phyloP scores from a whole-genome alignment of 2,113 vertebrate species.

The Leucoraja erinaceus region DNA sequence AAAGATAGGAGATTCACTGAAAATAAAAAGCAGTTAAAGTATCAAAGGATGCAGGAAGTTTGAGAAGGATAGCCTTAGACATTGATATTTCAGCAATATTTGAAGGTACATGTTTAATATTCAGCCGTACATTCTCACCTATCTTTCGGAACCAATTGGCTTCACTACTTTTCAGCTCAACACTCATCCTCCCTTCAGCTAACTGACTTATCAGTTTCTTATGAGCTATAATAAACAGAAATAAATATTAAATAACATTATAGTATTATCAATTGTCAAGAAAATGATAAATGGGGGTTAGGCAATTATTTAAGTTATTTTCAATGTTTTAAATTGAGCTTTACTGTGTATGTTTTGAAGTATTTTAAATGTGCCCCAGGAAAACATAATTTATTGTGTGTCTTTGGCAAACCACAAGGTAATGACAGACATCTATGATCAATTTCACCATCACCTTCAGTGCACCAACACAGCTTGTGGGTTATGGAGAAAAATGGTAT shows the following conservation, averaged over 20 bases:
- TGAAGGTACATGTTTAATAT: background rate
- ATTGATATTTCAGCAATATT: background rate
- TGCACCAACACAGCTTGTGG: too few relatives aligned
- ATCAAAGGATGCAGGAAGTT: background rate
- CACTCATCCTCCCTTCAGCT: constrained; percentile 44
- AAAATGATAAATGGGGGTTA: too few relatives aligned
- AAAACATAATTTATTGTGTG: too few relatives aligned
- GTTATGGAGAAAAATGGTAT: too few relatives aligned
- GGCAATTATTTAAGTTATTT: too few relatives aligned
- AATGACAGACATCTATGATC: too few relatives aligned
- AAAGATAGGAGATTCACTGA: too few relatives aligned
- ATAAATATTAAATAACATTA: constrained; percentile 30
- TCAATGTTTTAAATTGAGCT: too few relatives aligned
- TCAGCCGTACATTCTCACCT: constrained; percentile 57
- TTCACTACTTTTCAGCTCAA: constrained; percentile 55
- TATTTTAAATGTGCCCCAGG: too few relatives aligned
- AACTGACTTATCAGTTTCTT: constrained; percentile 51
- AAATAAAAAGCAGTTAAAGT: background rate
- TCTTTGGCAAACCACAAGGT: too few relatives aligned
- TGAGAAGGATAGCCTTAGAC: background rate
- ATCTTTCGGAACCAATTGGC: constrained; percentile 87
- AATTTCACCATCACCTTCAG: too few relatives aligned
- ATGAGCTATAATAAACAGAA: constrained; percentile 56
- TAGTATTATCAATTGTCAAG: background rate
- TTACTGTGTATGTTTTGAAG: too few relatives aligned